Percentiles rank a stretch among this genome's conserved stretches.
Conservation (phyloP, 2,888 invertebrate species). For the Alitta virens region DNA sequence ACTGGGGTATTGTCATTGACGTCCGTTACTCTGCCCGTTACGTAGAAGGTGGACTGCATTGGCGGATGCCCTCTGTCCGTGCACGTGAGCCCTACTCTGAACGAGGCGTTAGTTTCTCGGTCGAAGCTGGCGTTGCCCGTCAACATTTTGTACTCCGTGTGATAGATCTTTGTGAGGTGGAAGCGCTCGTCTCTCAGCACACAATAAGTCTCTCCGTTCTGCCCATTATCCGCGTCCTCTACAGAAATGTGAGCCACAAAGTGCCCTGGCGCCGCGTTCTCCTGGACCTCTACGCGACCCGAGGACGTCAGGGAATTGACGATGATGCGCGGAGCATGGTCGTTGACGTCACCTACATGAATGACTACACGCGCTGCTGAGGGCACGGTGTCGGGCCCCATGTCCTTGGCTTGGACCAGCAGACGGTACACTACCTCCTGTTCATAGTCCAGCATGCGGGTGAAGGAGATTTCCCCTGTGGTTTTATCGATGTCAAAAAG, state of each 20-base stretch:
- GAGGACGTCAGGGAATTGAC: slow-evolving; percentile 13
- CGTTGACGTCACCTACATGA: slow-evolving; percentile 11
- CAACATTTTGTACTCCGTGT: slow-evolving; percentile 7
- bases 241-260: slow-evolving; percentile 16
- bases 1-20: slow-evolving; percentile 8
- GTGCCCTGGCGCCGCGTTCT: slow-evolving; percentile 3
- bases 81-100: slow-evolving; percentile 7
- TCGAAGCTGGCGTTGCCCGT: slow-evolving; percentile 4
- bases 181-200: slow-evolving; percentile 5
- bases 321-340: slow-evolving; percentile 8
- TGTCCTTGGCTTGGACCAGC: slow-evolving; percentile 21
- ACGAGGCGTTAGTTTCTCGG: slow-evolving; percentile 11
- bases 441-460: slow-evolving; percentile 13
- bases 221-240: slow-evolving; percentile 9
- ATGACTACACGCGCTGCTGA: slow-evolving; percentile 8
- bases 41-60: slow-evolving; percentile 10
- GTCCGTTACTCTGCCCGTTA: slow-evolving; percentile 5
- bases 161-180: background rate
- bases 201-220: slow-evolving; percentile 7
- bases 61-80: slow-evolving; percentile 7
- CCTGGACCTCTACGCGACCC: slow-evolving; percentile 8
- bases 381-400: slow-evolving; percentile 14
- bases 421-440: slow-evolving; percentile 30
- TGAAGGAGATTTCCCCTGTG: slow-evolving; percentile 14
- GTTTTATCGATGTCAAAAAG: slow-evolving; percentile 13